phyloP scores from a whole-genome alignment of 2,888 invertebrate species.

The Therioaphis trifolii region DNA sequence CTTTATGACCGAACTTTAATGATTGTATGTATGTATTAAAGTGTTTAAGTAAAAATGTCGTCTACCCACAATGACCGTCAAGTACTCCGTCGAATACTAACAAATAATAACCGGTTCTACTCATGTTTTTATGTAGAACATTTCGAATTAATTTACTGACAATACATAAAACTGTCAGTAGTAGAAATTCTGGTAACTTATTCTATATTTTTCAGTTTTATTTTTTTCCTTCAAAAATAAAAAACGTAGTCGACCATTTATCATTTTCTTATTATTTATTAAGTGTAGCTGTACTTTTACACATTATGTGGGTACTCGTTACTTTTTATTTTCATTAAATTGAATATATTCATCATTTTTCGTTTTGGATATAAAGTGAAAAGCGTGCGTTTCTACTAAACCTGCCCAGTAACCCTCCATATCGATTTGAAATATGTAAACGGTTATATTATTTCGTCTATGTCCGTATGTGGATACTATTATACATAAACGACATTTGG shows the following conservation, averaged over 20 bases:
- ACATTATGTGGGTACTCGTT: neutral
- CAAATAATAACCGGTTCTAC: slow-evolving; percentile 35
- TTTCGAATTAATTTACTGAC: slow-evolving; percentile 35
- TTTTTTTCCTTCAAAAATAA: neutral
- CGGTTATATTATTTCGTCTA: neutral
- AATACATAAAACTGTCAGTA: slow-evolving; percentile 15
- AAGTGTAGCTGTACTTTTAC: too few species aligned
- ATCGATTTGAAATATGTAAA: neutral
- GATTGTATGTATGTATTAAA: too few species aligned
- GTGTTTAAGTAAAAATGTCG: neutral
- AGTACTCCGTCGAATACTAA: neutral
- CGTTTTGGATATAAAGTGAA: too few species aligned
- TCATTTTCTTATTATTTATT: too few species aligned
- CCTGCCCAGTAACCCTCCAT: neutral
- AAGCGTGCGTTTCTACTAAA: neutral
- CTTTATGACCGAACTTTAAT: neutral
- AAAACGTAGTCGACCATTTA: neutral
- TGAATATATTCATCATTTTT: too few species aligned
- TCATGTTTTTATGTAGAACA: slow-evolving; percentile 25
- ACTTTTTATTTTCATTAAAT: neutral
- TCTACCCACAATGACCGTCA: neutral
- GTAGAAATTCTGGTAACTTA: neutral
- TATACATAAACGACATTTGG: neutral
- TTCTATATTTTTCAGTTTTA: neutral
- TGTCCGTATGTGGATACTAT: too few species aligned